Conservation (phyloP, 2,113 vertebrate genomes). For the Synchiropus splendidus region DNA sequence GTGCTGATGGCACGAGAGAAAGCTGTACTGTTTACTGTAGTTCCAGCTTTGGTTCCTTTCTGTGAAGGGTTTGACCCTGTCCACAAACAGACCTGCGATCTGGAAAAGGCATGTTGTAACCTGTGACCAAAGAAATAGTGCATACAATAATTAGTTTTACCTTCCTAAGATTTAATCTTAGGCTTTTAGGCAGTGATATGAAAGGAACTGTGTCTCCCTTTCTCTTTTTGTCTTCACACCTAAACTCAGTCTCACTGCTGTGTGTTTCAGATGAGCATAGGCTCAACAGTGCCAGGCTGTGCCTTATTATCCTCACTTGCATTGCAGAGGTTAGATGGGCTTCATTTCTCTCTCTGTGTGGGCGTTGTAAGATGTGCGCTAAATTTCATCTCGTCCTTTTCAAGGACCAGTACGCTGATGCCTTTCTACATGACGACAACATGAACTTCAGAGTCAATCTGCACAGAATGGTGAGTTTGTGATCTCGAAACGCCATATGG, state of each 20-base stretch:
- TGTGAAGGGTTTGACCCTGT: too few species aligned
- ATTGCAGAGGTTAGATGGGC: constrained; percentile 82
- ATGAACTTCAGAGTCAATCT: constrained; percentile 98
- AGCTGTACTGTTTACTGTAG: too few species aligned
- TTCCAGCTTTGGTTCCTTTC: too few species aligned
- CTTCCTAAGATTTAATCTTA: too few species aligned
- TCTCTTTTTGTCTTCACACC: not conserved
- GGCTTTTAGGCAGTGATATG: too few species aligned
- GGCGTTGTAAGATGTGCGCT: not conserved
- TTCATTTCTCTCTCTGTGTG: not conserved
- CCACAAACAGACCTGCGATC: too few species aligned
- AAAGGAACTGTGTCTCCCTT: too few species aligned
- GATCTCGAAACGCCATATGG: too few species aligned
- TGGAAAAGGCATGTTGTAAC: too few species aligned
- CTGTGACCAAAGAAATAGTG: too few species aligned
- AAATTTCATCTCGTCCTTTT: not conserved
- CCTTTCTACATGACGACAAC: constrained; percentile 97
- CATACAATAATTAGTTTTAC: too few species aligned
- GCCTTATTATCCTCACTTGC: constrained; percentile 95
- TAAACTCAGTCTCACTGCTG: constrained; percentile 2
- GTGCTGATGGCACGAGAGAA: too few species aligned
- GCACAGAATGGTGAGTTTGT: constrained; percentile 84
- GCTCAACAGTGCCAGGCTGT: constrained; percentile 94
- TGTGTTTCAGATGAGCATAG: constrained; percentile 87
- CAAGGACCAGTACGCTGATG: constrained; percentile 95